phyloP scores from a whole-genome alignment of 2,797 vertebrate species.

The Parauchenoglanis ngamensis region DNA sequence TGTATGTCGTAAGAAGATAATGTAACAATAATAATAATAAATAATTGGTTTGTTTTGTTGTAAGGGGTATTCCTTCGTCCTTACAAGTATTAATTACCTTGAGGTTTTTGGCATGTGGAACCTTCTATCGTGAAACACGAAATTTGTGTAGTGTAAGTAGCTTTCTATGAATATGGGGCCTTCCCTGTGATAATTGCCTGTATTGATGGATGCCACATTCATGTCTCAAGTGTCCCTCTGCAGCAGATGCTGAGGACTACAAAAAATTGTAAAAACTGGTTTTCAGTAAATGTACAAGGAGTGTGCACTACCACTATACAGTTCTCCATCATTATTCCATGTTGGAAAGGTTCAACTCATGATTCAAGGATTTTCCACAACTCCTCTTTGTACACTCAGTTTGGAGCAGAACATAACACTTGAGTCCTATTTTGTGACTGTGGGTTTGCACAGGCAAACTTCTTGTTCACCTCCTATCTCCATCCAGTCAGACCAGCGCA shows the following conservation, averaged over 20 bases:
- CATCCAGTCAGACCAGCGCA: too few species aligned
- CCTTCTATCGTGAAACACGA: slow-evolving; percentile 31
- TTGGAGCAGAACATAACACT: background rate
- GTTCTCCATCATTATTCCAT: slow-evolving; percentile 10
- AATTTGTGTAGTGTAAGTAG: slow-evolving; percentile 39
- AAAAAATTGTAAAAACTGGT: slow-evolving; percentile 29
- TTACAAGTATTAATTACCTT: slow-evolving; percentile 41
- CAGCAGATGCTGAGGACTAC: slow-evolving; percentile 33
- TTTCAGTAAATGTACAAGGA: background rate
- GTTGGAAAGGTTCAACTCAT: background rate
- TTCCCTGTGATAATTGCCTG: background rate
- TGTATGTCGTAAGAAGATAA: too few species aligned
- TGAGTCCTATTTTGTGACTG: background rate
- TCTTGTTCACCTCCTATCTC: too few species aligned
- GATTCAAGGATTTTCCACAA: background rate
- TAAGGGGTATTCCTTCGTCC: background rate
- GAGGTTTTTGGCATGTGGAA: slow-evolving; percentile 29
- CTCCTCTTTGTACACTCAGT: background rate
- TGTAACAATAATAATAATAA: too few species aligned
- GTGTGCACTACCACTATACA: slow-evolving; percentile 18
- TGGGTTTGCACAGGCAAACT: background rate
- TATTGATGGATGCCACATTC: slow-evolving; percentile 25
- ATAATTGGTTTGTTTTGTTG: too few species aligned
- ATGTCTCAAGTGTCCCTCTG: slow-evolving; percentile 13
- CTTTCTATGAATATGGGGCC: slow-evolving; percentile 22